These are phyloP conservation scores for Platysternon megacephalum DNA, from an alignment of 2,113 vertebrate species.

Conservation along the genomic window DNA sequence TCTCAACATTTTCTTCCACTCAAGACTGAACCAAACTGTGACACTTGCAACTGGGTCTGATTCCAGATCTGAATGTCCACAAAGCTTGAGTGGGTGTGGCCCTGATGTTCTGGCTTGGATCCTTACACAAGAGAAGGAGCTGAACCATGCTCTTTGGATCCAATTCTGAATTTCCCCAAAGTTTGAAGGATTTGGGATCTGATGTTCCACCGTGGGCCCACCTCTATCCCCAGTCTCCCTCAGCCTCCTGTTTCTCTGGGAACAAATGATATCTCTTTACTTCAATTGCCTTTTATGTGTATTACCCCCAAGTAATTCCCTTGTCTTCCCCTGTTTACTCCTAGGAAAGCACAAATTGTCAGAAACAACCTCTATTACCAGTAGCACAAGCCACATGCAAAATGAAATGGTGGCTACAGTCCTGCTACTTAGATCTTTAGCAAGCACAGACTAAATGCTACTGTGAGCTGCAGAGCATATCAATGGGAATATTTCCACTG, in stretches of 20 bases:
- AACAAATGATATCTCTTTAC: not conserved
- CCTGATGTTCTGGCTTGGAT: not conserved
- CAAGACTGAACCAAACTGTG: not conserved
- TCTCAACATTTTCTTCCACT: not conserved
- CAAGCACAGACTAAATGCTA: too few species aligned
- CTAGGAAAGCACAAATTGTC: not conserved
- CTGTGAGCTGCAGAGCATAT: too few species aligned
- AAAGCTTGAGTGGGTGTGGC: not conserved
- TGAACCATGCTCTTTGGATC: not conserved
- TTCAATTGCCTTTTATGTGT: not conserved
- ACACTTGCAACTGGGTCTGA: not conserved
- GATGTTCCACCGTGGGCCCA: not conserved
- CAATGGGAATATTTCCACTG: not conserved
- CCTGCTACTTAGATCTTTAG: not conserved
- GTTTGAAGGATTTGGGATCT: not conserved
- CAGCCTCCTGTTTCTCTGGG: not conserved
- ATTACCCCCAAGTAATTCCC: not conserved
- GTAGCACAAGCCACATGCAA: not conserved
- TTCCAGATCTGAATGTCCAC: not conserved
- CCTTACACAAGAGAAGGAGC: not conserved
- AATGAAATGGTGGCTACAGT: not conserved
- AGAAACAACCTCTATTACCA: not conserved
- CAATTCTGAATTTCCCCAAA: not conserved
- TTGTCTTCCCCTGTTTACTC: not conserved
- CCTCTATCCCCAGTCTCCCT: too few species aligned